Conservation (phyloP, 30 jellyfish, hydroid and myxozoan species). For the Morbakka virulenta region DNA sequence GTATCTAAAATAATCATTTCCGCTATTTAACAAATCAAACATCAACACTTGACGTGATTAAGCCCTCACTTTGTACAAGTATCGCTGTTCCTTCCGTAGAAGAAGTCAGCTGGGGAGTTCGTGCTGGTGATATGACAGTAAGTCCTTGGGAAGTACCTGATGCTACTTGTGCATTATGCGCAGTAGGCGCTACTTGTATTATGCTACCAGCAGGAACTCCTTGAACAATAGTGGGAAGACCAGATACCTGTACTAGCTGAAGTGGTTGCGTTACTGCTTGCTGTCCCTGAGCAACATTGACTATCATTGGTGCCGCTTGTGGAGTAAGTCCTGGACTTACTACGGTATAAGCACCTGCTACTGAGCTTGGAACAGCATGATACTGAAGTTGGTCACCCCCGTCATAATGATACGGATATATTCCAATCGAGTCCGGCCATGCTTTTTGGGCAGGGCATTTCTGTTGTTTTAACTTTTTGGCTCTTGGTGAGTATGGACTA, state of each 20-base stretch:
- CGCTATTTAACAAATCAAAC: too few relatives aligned
- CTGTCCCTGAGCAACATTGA: constrained; percentile 56
- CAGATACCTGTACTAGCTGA: constrained; percentile 76
- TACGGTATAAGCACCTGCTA: constrained; percentile 72
- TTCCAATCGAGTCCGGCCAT: constrained; percentile 96
- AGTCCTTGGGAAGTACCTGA: neutral
- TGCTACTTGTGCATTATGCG: constrained; percentile 10
- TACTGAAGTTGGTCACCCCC: constrained; percentile 49
- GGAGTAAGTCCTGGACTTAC: constrained; percentile 72
- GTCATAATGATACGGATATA: constrained; percentile 56
- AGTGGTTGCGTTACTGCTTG: constrained; percentile 57
- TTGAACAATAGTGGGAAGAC: constrained; percentile 75
- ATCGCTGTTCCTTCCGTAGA: neutral
- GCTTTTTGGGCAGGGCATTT: constrained; percentile 92
- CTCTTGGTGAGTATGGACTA: constrained; percentile 64
- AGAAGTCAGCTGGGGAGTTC: neutral
- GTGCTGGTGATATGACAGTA: neutral
- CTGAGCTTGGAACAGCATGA: constrained; percentile 39
- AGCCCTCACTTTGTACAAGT: neutral
- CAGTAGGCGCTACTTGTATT: constrained; percentile 73
- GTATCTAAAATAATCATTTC: too few relatives aligned
- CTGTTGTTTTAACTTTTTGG: constrained; percentile 88
- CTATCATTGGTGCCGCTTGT: constrained; percentile 57
- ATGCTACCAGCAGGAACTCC: constrained; percentile 68
- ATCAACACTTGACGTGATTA: neutral